Conservation (phyloP, 2,113 vertebrate species). For the cattle (Bos taurus) region ARS-UCD2.0 NC_037338.1:30636001-30636500, state of each 20-base stretch:
- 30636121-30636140: not conserved
- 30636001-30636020: not conserved
- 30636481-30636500: not conserved
- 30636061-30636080: not conserved
- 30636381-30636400: not conserved
- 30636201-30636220: not conserved
- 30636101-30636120: not conserved
- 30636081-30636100: not conserved
- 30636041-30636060: not conserved
- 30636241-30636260: not conserved
- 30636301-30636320: not conserved
- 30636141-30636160: not conserved
- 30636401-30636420: not conserved
- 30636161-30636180: not conserved
- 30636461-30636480: not conserved
- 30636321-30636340: not conserved
- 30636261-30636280: not conserved
- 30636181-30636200: not conserved
- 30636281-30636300: not conserved
- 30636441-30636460: not conserved
- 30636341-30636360: not conserved
- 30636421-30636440: not conserved
- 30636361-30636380: not conserved
- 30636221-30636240: not conserved
- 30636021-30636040: not conserved